These are phyloP conservation scores for Octopus bimaculoides DNA, from an alignment of 1,140 invertebrate species.

Conservation along the genomic window DNA sequence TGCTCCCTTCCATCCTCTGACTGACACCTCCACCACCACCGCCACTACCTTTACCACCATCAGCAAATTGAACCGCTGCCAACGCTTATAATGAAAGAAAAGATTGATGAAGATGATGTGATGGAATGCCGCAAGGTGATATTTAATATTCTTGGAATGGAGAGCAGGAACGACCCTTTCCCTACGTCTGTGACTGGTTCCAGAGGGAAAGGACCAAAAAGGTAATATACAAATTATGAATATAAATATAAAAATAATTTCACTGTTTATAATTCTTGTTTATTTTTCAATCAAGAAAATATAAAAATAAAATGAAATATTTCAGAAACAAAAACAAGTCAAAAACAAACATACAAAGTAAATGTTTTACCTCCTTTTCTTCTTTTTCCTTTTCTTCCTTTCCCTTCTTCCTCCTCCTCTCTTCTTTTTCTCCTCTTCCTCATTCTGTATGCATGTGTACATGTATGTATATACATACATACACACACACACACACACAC, in stretches of 20 bases:
- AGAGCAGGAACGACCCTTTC: conserved; percentile 79
- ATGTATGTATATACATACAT: not conserved
- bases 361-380: too few species aligned
- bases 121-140: conserved; percentile 86
- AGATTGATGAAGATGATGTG: conserved; percentile 79
- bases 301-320: too few species aligned
- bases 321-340: too few species aligned
- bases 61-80: conserved; percentile 80
- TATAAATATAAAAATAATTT: too few species aligned
- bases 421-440: too few species aligned
- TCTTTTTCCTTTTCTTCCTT: too few species aligned
- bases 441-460: not conserved
- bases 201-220: conserved; percentile 59
- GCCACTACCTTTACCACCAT: not conserved
- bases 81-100: conserved; percentile 77
- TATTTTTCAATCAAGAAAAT: too few species aligned
- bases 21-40: too few species aligned
- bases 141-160: conserved; percentile 76
- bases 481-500: not conserved
- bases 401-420: too few species aligned
- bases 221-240: conserved; percentile 30
- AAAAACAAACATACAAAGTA: too few species aligned
- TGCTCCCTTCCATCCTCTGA: too few species aligned
- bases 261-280: too few species aligned
- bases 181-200: conserved; percentile 64